Evolutionary conservation across 2,797 vertebrate species (phyloP).

Genomic region (Neostethus bicornis): DNA sequence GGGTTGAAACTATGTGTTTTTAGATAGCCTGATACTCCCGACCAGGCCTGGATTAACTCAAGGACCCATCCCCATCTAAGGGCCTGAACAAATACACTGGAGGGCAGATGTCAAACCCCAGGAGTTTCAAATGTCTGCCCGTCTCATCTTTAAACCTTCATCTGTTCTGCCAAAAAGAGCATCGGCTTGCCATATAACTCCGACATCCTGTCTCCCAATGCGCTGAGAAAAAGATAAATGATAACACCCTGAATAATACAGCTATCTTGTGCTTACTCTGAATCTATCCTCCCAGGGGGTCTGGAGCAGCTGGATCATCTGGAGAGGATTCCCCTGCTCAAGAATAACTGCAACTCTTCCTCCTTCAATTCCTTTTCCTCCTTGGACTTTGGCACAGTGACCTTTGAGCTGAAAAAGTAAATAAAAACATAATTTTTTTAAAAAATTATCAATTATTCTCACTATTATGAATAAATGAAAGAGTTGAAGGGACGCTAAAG

Average conservation of each 20-base stretch:
- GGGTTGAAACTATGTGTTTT: slow-evolving; percentile 23
- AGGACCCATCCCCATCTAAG: slow-evolving; percentile 67
- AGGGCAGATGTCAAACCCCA: slow-evolving; percentile 72
- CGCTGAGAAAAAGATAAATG: slow-evolving; percentile 4
- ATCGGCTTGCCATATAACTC: slow-evolving; percentile 1
- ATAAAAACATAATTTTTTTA: too few relatives aligned
- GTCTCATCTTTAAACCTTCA: slow-evolving; percentile 39
- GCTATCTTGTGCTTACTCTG: slow-evolving; percentile 82
- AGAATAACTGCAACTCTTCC: slow-evolving; percentile 84
- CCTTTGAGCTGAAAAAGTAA: slow-evolving; percentile 81
- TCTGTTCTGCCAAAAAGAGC: slow-evolving; percentile 17
- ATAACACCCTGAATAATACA: slow-evolving; percentile 11
- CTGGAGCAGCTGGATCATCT: slow-evolving; percentile 96
- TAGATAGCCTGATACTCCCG: slow-evolving; percentile 67
- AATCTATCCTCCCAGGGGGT: slow-evolving; percentile 95
- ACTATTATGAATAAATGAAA: slow-evolving; percentile 43
- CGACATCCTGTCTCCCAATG: background rate
- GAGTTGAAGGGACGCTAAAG: slow-evolving; percentile 40
- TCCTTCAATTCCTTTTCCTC: slow-evolving; percentile 71
- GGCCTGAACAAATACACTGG: slow-evolving; percentile 75
- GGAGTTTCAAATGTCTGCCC: slow-evolving; percentile 57
- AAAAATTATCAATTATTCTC: too few relatives aligned
- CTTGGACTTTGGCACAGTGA: slow-evolving; percentile 80
- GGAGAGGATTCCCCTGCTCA: slow-evolving; percentile 88
- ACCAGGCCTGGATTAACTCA: slow-evolving; percentile 77